Percentiles rank a stretch among this genome's conserved stretches.
Conservation (phyloP, 64 coral and sea anemone species). For the Actinia equina region DNA sequence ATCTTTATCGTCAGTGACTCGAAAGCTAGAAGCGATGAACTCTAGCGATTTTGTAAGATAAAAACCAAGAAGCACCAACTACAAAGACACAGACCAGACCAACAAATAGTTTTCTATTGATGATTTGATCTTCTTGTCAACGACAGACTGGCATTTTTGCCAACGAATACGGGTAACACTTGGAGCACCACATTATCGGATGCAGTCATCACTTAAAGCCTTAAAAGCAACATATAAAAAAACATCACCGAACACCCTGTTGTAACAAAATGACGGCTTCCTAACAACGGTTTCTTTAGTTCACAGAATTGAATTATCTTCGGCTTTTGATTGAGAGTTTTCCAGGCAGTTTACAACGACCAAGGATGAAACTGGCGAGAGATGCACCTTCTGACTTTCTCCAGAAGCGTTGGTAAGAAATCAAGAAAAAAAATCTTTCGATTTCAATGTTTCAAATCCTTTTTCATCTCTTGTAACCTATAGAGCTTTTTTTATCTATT, state of each 20-base stretch:
- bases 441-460: not conserved
- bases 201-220: not conserved
- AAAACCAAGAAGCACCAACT: too few relatives aligned
- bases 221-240: not conserved
- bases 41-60: too few relatives aligned
- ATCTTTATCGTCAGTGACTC: not conserved
- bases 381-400: too few relatives aligned
- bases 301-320: not conserved
- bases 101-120: not conserved
- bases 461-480: not conserved
- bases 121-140: not conserved
- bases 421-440: not conserved
- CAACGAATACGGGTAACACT: not conserved
- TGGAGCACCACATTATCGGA: not conserved
- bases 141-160: not conserved
- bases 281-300: not conserved
- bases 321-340: not conserved
- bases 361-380: too few relatives aligned
- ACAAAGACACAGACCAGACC: too few relatives aligned
- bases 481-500: not conserved
- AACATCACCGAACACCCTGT: too few relatives aligned
- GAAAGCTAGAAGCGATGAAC: too few relatives aligned
- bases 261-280: not conserved
- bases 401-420: too few relatives aligned
- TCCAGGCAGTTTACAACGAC: not conserved